Conservation (phyloP, 2,797 vertebrate genomes). For the Lycodopsis pacificus region DNA sequence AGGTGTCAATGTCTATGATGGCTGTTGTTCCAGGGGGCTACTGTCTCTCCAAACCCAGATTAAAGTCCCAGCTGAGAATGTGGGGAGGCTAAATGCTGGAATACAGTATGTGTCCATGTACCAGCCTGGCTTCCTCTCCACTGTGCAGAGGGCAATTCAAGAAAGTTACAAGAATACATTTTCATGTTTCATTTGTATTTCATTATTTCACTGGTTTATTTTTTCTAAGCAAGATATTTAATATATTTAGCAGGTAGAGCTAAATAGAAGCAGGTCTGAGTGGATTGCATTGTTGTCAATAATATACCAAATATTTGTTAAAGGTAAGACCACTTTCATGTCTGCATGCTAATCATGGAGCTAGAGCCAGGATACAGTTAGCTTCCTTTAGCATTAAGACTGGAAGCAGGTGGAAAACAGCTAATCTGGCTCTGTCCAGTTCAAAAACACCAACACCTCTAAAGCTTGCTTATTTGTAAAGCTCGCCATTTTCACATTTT, state of each 20-base stretch:
- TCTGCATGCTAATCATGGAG: neutral
- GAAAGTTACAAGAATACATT: neutral
- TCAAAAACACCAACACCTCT: neutral
- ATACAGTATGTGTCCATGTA: slow-evolving; percentile 23
- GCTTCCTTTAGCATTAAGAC: neutral
- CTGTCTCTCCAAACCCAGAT: slow-evolving; percentile 42
- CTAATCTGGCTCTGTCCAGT: neutral
- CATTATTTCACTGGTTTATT: neutral
- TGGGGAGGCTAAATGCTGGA: slow-evolving; percentile 15
- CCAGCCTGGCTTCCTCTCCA: slow-evolving; percentile 21
- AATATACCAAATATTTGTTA: neutral
- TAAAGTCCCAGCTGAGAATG: slow-evolving; percentile 68
- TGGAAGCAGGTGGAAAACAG: neutral
- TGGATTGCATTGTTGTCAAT: neutral
- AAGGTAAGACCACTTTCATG: neutral
- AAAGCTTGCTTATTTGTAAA: neutral
- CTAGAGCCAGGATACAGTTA: neutral
- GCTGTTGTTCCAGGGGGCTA: slow-evolving; percentile 32
- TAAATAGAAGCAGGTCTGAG: neutral
- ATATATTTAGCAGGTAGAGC: neutral
- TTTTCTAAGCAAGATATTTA: neutral
- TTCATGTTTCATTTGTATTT: neutral
- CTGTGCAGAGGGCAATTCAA: neutral
- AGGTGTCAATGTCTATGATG: slow-evolving; percentile 33
- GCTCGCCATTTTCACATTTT: neutral